Percentiles rank a stretch among this genome's conserved stretches.
Evolutionary conservation across 2,888 invertebrate genomes (phyloP).

Genomic region (Dugesia japonica): DNA sequence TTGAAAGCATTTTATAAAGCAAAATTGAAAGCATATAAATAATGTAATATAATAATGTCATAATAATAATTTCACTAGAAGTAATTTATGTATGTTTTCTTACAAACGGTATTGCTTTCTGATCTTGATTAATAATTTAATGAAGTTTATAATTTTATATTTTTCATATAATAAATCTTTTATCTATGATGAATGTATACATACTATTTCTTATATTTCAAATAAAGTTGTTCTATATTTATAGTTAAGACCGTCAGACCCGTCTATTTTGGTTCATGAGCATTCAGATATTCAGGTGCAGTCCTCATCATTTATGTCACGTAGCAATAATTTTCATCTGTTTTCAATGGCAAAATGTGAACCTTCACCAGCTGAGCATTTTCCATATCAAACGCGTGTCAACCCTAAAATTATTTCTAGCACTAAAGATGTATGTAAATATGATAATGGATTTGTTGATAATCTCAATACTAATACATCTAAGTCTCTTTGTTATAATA

Average conservation of each 20-base stretch:
- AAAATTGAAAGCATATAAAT: too few species aligned
- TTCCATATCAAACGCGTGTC: background rate
- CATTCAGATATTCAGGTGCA: background rate
- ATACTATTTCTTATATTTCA: too few species aligned
- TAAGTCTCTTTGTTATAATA: background rate
- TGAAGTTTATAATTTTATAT: too few species aligned
- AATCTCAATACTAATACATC: background rate
- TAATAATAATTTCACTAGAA: too few species aligned
- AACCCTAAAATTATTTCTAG: background rate
- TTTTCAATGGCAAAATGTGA: background rate
- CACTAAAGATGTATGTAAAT: constrained; percentile 6
- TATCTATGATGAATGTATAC: too few species aligned
- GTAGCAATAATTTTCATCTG: background rate
- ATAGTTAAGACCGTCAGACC: background rate
- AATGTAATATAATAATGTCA: too few species aligned
- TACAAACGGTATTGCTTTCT: too few species aligned
- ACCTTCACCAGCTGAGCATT: background rate
- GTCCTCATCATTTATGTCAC: background rate
- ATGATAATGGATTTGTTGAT: constrained; percentile 6
- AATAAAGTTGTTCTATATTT: too few species aligned
- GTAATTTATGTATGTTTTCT: too few species aligned
- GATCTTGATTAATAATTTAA: too few species aligned
- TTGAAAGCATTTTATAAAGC: too few species aligned
- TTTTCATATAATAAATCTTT: too few species aligned
- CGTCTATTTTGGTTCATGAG: background rate